A percentile compares a stretch with the other conserved stretches of the same genome.
phyloP scores from a whole-genome alignment of 1,140 invertebrate species.

The Oppia nitens region DNA sequence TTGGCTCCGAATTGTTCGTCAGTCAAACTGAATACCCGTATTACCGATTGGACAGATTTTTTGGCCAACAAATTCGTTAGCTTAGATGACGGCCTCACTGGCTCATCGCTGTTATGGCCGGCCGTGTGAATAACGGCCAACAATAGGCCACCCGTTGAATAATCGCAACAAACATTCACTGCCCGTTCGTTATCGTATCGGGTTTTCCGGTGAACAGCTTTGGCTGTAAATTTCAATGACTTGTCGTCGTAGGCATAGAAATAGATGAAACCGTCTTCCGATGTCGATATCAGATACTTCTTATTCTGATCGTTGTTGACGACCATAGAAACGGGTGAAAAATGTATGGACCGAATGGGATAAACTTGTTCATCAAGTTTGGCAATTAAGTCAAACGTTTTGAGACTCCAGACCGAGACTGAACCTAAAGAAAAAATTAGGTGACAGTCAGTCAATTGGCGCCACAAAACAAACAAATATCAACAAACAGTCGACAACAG shows the following conservation, averaged over 20 bases:
- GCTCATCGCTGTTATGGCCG: not conserved
- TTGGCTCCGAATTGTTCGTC: not conserved
- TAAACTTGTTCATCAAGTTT: not conserved
- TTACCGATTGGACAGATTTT: not conserved
- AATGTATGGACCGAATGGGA: not conserved
- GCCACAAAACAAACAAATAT: no score
- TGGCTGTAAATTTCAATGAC: not conserved
- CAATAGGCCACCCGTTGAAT: not conserved
- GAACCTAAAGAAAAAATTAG: no score
- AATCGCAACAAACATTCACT: not conserved
- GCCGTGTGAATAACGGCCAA: not conserved
- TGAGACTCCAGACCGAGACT: not conserved
- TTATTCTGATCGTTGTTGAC: not conserved
- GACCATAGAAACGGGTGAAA: not conserved
- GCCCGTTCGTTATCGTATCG: not conserved
- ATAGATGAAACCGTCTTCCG: not conserved
- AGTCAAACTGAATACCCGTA: not conserved
- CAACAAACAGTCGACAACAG: no score
- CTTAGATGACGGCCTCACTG: no score
- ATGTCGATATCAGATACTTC: not conserved
- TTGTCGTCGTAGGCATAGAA: not conserved
- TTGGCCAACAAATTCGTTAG: no score
- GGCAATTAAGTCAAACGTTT: not conserved
- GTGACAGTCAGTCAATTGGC: no score
- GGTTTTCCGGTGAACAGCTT: not conserved